Percentiles rank a stretch among this genome's conserved stretches.
Evolutionary conservation across 2,797 vertebrate species (phyloP).

Genomic region (Amniataba percoides): DNA sequence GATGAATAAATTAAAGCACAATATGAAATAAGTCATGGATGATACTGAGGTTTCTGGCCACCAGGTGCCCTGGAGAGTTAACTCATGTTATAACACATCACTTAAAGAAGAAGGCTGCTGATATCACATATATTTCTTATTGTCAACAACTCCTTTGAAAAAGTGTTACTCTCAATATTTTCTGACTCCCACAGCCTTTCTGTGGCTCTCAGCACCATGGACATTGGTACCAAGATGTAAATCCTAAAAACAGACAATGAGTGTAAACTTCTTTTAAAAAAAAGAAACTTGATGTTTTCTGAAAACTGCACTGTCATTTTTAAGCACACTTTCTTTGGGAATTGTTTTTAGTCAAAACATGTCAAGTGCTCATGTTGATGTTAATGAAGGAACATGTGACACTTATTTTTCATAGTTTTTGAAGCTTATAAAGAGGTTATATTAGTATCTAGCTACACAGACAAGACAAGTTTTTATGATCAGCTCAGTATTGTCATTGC

Average conservation of each 20-base stretch:
- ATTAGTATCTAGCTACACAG: neutral
- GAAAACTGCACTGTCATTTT: neutral
- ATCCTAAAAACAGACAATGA: neutral
- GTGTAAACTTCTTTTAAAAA: neutral
- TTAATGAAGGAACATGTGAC: neutral
- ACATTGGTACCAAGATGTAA: neutral
- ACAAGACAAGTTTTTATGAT: neutral
- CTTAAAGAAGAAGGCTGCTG: neutral
- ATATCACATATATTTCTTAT: neutral
- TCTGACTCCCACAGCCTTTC: neutral
- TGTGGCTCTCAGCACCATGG: neutral
- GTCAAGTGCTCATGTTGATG: neutral
- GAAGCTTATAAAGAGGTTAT: neutral
- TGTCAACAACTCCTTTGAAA: constrained; percentile 24
- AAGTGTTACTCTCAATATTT: neutral
- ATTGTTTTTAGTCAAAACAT: too few species aligned
- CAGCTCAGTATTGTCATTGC: neutral
- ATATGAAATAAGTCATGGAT: constrained; percentile 9
- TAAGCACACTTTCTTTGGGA: neutral
- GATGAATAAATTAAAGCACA: constrained; percentile 23
- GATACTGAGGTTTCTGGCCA: neutral
- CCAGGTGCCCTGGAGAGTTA: neutral
- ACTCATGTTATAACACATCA: neutral
- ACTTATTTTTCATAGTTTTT: neutral
- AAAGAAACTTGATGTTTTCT: neutral